Percentiles rank a stretch among this genome's conserved stretches.
These are phyloP conservation scores for Hyles vespertilio DNA, from an alignment of 1,140 invertebrate genomes.

Conservation along the genomic window DNA sequence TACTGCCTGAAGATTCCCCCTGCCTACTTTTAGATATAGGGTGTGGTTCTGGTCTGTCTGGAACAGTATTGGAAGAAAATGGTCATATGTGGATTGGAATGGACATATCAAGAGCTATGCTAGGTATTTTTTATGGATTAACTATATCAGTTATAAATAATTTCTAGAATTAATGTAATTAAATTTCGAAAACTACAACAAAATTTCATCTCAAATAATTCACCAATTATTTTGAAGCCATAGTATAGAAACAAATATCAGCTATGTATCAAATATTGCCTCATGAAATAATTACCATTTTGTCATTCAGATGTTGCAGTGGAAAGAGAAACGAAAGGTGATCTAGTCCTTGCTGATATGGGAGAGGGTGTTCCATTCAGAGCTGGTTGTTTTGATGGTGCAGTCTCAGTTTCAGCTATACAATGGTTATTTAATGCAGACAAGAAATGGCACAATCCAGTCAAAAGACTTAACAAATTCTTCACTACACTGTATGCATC, in stretches of 20 bases:
- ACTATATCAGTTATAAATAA: too few relatives aligned
- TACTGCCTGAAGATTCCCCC: conserved; percentile 89
- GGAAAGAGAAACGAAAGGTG: conserved; percentile 95
- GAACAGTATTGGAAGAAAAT: conserved; percentile 92
- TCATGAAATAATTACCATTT: neutral
- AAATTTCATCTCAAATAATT: too few relatives aligned
- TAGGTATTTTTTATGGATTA: conserved; percentile 75
- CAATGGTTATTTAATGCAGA: conserved; percentile 99
- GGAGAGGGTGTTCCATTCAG: conserved; percentile 96
- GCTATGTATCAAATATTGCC: too few relatives aligned
- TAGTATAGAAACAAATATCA: too few relatives aligned
- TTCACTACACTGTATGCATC: conserved; percentile 93
- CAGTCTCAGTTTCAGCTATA: conserved; percentile 96
- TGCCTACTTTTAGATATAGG: conserved; percentile 95
- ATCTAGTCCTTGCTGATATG: conserved; percentile 94
- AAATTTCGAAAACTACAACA: too few relatives aligned
- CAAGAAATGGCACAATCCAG: conserved; percentile 92
- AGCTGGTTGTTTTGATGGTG: conserved; percentile 97
- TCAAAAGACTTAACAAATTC: conserved; percentile 92
- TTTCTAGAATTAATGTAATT: too few relatives aligned
- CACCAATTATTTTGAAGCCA: too few relatives aligned
- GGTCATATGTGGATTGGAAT: conserved; percentile 97
- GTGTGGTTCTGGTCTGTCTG: conserved; percentile 98
- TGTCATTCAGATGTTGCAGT: conserved; percentile 85
- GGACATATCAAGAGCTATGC: conserved; percentile 96